Percentiles rank a stretch among this genome's conserved stretches.
These are phyloP conservation scores for Synergus itoensis DNA, from an alignment of 2,888 invertebrate genomes.

Conservation along the genomic window DNA sequence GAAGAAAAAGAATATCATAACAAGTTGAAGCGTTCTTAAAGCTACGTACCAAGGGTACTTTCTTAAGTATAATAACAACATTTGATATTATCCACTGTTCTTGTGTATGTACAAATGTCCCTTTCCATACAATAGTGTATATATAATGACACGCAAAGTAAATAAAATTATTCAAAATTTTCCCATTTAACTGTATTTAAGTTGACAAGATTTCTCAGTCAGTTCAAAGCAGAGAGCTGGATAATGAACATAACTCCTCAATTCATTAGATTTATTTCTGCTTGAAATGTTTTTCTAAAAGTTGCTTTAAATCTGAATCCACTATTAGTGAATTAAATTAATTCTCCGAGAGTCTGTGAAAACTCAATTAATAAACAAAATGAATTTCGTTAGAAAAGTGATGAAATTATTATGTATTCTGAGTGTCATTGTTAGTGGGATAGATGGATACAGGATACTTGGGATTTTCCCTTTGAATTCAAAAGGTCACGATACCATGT, in stretches of 20 bases:
- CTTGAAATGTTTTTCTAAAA: no score
- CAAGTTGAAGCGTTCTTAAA: no score
- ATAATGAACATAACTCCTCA: neutral
- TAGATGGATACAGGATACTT: slow-evolving; percentile 37
- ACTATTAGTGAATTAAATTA: neutral
- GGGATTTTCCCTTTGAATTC: slow-evolving; percentile 47
- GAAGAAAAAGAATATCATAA: no score
- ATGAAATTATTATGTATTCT: neutral
- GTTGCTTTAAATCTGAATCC: no score
- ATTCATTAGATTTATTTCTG: neutral
- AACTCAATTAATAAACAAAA: neutral
- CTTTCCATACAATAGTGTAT: no score
- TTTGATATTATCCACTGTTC: no score
- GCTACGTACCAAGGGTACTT: no score
- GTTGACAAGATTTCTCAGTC: neutral
- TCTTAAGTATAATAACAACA: no score
- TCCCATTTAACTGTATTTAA: no score
- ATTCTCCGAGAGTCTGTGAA: neutral
- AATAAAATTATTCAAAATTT: no score
- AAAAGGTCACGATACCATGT: slow-evolving; percentile 49
- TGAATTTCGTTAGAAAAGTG: slow-evolving; percentile 8
- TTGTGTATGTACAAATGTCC: no score
- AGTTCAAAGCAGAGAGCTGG: neutral
- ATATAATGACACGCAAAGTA: no score
- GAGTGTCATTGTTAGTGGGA: neutral